These are phyloP conservation scores for Piscicola geometra DNA, from an alignment of 2,888 invertebrate species.

Conservation along the genomic window DNA sequence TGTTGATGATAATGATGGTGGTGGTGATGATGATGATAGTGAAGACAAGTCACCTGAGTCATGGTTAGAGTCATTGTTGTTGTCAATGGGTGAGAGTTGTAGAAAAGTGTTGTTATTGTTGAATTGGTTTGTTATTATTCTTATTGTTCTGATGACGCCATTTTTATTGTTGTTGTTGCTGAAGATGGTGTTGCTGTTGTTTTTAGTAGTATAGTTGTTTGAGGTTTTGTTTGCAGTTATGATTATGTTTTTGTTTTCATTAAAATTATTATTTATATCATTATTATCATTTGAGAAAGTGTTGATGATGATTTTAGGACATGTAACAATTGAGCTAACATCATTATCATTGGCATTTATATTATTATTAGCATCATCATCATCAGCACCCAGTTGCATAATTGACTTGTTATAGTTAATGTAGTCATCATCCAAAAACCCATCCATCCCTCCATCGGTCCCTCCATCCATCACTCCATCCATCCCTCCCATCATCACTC, in stretches of 20 bases:
- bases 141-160: conserved; percentile 1
- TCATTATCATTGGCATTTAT: neutral
- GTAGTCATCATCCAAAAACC: neutral
- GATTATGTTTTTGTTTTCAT: neutral
- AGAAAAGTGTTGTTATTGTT: too few relatives aligned
- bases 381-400: too few relatives aligned
- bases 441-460: neutral
- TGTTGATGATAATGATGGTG: neutral
- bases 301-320: neutral
- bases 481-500: neutral
- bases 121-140: conserved; percentile 1
- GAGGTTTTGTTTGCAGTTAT: neutral
- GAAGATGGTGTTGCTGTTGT: too few relatives aligned
- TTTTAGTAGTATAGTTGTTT: neutral
- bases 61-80: too few relatives aligned
- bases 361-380: neutral
- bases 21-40: neutral
- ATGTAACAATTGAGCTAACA: neutral
- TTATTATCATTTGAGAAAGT: neutral
- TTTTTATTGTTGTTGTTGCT: neutral
- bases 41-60: too few relatives aligned
- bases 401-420: too few relatives aligned
- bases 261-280: neutral
- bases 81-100: too few relatives aligned
- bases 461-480: neutral